Evolutionary conservation across 2,888 invertebrate species (phyloP).

Genomic region (Gortyna flavago): DNA sequence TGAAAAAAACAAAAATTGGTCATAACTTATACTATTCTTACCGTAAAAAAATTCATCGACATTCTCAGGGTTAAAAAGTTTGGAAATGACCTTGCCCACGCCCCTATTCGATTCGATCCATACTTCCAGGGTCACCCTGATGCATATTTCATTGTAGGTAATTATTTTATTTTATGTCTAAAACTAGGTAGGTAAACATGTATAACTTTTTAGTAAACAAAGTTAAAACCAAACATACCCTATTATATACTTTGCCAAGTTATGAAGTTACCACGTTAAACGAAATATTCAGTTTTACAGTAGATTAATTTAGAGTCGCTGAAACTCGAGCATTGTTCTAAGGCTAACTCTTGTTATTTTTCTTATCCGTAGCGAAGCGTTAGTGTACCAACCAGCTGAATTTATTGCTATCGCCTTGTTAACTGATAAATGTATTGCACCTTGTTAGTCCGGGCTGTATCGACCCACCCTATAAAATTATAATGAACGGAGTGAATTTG

Average conservation of each 20-base stretch:
- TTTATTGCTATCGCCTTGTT: slow-evolving; percentile 82
- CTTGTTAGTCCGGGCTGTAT: slow-evolving; percentile 69
- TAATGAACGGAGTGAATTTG: slow-evolving; percentile 33
- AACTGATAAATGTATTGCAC: slow-evolving; percentile 82
- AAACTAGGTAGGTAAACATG: not conserved
- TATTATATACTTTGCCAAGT: not conserved
- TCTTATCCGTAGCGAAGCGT: slow-evolving; percentile 67
- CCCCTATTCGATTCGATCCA: too few species aligned
- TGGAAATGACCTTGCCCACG: too few species aligned
- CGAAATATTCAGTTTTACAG: not conserved
- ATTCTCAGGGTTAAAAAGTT: too few species aligned
- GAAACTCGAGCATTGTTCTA: slow-evolving; percentile 53
- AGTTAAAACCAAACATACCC: not conserved
- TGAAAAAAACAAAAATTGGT: too few species aligned
- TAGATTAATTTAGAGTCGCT: slow-evolving; percentile 26
- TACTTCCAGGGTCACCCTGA: too few species aligned
- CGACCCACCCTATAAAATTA: slow-evolving; percentile 40
- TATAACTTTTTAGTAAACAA: not conserved
- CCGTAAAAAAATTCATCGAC: too few species aligned
- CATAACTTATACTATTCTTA: too few species aligned
- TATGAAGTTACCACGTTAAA: not conserved
- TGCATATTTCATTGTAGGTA: not conserved
- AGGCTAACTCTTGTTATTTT: slow-evolving; percentile 71
- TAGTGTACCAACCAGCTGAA: slow-evolving; percentile 70
- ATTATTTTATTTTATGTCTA: too few species aligned